A percentile compares a stretch with the other conserved stretches of the same genome.
Evolutionary conservation across 1,140 invertebrate species (phyloP).

Genomic region (Idris sp.): DNA sequence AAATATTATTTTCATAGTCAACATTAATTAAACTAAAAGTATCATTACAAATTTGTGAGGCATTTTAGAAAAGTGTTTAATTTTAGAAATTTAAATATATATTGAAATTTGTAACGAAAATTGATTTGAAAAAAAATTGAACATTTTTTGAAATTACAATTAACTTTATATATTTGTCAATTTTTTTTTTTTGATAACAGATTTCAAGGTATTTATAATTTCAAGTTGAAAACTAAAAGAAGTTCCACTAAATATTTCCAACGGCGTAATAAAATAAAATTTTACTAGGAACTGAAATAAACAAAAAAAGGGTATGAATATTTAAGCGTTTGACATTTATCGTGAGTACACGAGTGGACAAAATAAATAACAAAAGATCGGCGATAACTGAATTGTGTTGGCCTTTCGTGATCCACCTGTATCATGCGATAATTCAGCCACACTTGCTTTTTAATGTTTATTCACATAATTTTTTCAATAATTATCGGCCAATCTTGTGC

Average conservation of each 20-base stretch:
- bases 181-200: too few species aligned
- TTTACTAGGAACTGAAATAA: slow-evolving; percentile 14
- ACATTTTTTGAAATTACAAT: too few species aligned
- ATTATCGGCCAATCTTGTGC: slow-evolving; percentile 38
- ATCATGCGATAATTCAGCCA: slow-evolving; percentile 35
- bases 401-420: slow-evolving; percentile 51
- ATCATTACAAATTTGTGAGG: too few species aligned
- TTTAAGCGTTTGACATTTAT: slow-evolving; percentile 46
- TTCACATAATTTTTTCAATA: slow-evolving; percentile 30
- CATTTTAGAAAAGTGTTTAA: too few species aligned
- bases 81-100: too few species aligned
- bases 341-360: slow-evolving; percentile 26
- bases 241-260: slow-evolving; percentile 16
- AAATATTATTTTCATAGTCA: too few species aligned
- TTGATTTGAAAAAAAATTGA: too few species aligned
- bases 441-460: slow-evolving; percentile 34
- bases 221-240: too few species aligned
- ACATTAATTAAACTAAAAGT: too few species aligned
- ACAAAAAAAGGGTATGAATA: slow-evolving; percentile 44
- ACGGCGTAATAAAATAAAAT: slow-evolving; percentile 30
- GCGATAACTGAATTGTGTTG: slow-evolving; percentile 49
- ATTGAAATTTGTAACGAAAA: too few species aligned
- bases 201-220: too few species aligned
- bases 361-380: slow-evolving; percentile 52
- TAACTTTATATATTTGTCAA: too few species aligned